These are phyloP conservation scores for Dione juno DNA, from an alignment of 2,888 invertebrate genomes.

Conservation along the genomic window DNA sequence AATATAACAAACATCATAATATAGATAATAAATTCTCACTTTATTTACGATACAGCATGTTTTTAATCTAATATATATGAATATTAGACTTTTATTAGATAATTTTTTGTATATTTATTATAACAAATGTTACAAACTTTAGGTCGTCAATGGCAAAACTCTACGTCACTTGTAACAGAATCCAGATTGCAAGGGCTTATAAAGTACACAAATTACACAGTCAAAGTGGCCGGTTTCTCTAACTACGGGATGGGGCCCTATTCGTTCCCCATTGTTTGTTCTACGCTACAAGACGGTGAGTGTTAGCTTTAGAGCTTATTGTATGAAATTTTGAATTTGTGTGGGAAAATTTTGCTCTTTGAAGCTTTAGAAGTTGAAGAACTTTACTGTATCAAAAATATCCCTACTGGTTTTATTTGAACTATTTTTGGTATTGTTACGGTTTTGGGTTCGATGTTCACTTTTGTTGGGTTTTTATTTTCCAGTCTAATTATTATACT, in stretches of 20 bases:
- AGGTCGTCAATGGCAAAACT: constrained; percentile 78
- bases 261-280: constrained; percentile 89
- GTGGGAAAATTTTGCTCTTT: not conserved
- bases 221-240: constrained; percentile 93
- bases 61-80: not conserved
- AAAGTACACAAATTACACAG: constrained; percentile 94
- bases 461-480: no score
- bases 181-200: constrained; percentile 90
- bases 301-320: constrained; percentile 33
- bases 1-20: no score
- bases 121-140: constrained; percentile 23
- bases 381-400: not conserved
- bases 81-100: not conserved
- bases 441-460: no score
- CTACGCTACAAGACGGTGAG: constrained; percentile 93
- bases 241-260: constrained; percentile 92
- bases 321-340: not conserved
- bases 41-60: not conserved
- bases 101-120: not conserved
- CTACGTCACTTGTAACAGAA: constrained; percentile 88
- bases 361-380: not conserved
- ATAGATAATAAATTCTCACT: no score
- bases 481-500: no score
- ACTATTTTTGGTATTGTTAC: no score
- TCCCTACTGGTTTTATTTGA: no score